These are phyloP conservation scores for Prunella fulvescens DNA, from an alignment of 2,113 vertebrate genomes.

Conservation along the genomic window DNA sequence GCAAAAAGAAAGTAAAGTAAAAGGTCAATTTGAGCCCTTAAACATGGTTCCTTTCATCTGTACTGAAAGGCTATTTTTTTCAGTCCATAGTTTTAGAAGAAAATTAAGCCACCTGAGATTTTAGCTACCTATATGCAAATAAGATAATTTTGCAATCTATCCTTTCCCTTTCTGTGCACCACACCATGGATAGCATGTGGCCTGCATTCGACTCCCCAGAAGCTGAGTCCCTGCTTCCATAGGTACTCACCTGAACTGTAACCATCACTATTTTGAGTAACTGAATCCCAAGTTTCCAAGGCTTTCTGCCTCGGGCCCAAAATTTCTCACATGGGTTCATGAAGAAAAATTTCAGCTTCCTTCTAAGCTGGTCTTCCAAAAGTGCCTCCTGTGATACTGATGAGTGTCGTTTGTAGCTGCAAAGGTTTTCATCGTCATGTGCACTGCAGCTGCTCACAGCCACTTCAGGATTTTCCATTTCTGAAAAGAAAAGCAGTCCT, in stretches of 20 bases:
- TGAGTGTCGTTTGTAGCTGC: slow-evolving; percentile 18
- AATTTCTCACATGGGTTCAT: slow-evolving; percentile 98
- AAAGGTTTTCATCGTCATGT: slow-evolving; percentile 31
- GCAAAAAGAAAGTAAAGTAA: not conserved
- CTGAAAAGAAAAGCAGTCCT: slow-evolving; percentile 17
- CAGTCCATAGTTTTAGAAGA: not conserved
- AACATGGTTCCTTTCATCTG: not conserved
- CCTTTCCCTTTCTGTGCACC: not conserved
- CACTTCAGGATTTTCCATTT: slow-evolving; percentile 70
- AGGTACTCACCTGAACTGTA: slow-evolving; percentile 83
- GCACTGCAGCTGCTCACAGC: slow-evolving; percentile 34
- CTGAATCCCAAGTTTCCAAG: slow-evolving; percentile 91
- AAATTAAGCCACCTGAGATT: not conserved
- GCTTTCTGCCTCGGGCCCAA: slow-evolving; percentile 88
- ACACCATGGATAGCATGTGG: not conserved
- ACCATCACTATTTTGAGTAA: slow-evolving; percentile 90
- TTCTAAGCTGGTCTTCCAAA: slow-evolving; percentile 83
- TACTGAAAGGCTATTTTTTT: not conserved
- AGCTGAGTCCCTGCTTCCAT: not conserved
- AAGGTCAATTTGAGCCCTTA: not conserved
- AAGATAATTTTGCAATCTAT: not conserved
- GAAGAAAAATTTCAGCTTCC: slow-evolving; percentile 93
- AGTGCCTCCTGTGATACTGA: slow-evolving; percentile 60
- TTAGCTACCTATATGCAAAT: not conserved
- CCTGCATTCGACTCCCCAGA: not conserved